Percentiles rank a stretch among this genome's conserved stretches.
phyloP scores from a whole-genome alignment of 2,888 invertebrate species.

The Limulus polyphemus region DNA sequence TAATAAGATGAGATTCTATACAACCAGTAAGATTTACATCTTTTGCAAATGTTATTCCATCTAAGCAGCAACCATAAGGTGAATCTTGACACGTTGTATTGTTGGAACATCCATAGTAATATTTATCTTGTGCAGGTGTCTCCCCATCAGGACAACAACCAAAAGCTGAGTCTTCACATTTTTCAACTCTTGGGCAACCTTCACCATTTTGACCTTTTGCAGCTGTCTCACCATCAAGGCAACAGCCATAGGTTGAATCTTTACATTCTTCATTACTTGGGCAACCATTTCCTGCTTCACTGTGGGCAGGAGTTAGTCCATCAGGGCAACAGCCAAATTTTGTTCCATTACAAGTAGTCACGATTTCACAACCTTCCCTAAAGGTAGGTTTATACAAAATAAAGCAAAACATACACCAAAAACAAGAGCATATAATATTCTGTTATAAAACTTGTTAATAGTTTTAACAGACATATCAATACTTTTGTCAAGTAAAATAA shows the following conservation, averaged over 20 bases:
- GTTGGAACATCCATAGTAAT: constrained; percentile 26
- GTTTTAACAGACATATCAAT: too few relatives aligned
- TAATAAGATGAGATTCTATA: neutral
- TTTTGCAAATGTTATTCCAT: constrained; percentile 46
- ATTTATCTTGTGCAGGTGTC: constrained; percentile 10
- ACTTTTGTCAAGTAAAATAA: too few relatives aligned
- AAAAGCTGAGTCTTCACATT: constrained; percentile 38
- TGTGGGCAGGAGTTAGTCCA: neutral
- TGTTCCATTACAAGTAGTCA: constrained; percentile 50
- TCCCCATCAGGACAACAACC: constrained; percentile 46
- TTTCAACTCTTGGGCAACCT: constrained; percentile 33
- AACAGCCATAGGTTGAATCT: constrained; percentile 52
- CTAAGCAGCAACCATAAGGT: constrained; percentile 64
- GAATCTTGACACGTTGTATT: constrained; percentile 22
- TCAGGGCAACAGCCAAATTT: constrained; percentile 34
- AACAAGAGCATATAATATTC: too few relatives aligned
- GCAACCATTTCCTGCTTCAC: neutral
- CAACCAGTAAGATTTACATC: constrained; percentile 27
- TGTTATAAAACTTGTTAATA: too few relatives aligned
- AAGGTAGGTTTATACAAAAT: too few relatives aligned
- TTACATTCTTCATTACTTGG: constrained; percentile 17
- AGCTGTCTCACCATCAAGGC: constrained; percentile 53
- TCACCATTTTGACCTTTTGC: constrained; percentile 7
- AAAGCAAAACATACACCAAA: too few relatives aligned
- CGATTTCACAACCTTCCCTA: neutral